These are phyloP conservation scores for Drosophila guanche DNA, from an alignment of 1,140 invertebrate species.

Conservation along the genomic window DNA sequence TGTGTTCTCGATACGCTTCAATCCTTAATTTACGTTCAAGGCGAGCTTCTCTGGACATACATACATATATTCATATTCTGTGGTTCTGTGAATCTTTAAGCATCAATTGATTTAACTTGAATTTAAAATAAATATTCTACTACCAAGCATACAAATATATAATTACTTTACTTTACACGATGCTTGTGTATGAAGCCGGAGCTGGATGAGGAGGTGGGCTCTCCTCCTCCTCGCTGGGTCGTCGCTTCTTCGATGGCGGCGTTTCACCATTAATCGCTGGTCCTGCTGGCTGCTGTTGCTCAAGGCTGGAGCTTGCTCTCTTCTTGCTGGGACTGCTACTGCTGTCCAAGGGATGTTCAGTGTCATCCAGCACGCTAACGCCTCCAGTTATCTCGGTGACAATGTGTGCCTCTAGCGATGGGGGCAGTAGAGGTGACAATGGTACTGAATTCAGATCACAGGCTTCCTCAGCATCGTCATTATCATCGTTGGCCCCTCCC, in stretches of 20 bases:
- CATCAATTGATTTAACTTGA: slow-evolving; percentile 38
- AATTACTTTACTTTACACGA: slow-evolving; percentile 57
- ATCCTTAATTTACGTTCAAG: background rate
- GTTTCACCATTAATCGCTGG: slow-evolving; percentile 32
- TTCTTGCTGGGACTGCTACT: slow-evolving; percentile 57
- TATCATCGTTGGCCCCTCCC: slow-evolving; percentile 29
- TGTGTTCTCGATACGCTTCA: background rate
- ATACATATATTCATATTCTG: slow-evolving; percentile 2
- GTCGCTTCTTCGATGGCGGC: slow-evolving; percentile 58
- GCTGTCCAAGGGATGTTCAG: background rate
- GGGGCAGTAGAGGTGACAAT: slow-evolving; percentile 65
- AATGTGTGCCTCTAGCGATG: slow-evolving; percentile 72
- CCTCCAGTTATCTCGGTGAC: slow-evolving; percentile 67
- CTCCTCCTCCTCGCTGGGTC: slow-evolving; percentile 50
- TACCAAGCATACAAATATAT: slow-evolving; percentile 23
- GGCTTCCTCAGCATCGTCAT: slow-evolving; percentile 48
- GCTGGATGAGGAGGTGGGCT: slow-evolving; percentile 18
- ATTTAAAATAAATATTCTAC: slow-evolving; percentile 66
- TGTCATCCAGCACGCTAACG: background rate
- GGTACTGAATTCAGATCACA: slow-evolving; percentile 65
- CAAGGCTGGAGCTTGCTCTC: slow-evolving; percentile 24
- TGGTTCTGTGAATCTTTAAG: slow-evolving; percentile 20
- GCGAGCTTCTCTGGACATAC: slow-evolving; percentile 65
- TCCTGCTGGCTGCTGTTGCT: slow-evolving; percentile 2
- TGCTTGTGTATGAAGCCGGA: slow-evolving; percentile 6